Percentiles rank a stretch among this genome's conserved stretches.
Evolutionary conservation across 2,797 vertebrate species (phyloP).

Genomic region (Sebastes steindachneri): DNA sequence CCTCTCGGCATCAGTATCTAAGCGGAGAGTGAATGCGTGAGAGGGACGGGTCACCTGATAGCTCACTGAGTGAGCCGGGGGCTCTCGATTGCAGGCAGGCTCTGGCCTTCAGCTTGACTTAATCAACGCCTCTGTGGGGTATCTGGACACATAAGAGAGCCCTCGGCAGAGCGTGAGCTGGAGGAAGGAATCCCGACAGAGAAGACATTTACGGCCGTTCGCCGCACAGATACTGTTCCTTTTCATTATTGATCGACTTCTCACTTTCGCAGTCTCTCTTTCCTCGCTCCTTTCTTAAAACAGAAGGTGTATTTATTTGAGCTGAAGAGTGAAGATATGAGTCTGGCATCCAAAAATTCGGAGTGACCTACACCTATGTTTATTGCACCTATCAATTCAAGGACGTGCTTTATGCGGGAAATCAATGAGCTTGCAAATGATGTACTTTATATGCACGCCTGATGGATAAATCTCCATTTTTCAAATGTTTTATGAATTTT

Average conservation of each 20-base stretch:
- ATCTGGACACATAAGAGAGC: slow-evolving; percentile 74
- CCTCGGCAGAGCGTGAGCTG: slow-evolving; percentile 47
- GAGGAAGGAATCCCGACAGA: slow-evolving; percentile 60
- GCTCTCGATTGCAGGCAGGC: slow-evolving; percentile 63
- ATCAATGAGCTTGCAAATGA: slow-evolving; percentile 69
- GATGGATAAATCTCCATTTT: slow-evolving; percentile 66
- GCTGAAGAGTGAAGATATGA: not conserved
- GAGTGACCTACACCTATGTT: slow-evolving; percentile 52
- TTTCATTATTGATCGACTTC: slow-evolving; percentile 56
- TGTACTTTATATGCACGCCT: slow-evolving; percentile 70
- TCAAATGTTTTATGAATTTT: slow-evolving; percentile 61
- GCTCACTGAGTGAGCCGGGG: slow-evolving; percentile 62
- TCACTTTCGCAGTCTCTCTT: slow-evolving; percentile 20
- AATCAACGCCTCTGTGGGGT: slow-evolving; percentile 76
- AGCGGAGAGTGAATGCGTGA: slow-evolving; percentile 54
- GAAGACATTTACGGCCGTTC: slow-evolving; percentile 54
- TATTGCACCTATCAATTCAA: slow-evolving; percentile 67
- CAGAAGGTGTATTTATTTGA: slow-evolving; percentile 5
- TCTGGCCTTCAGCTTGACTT: slow-evolving; percentile 81
- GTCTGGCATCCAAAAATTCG: slow-evolving; percentile 27
- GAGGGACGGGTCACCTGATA: slow-evolving; percentile 72
- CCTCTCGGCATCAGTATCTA: slow-evolving; percentile 66
- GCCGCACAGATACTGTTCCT: slow-evolving; percentile 53
- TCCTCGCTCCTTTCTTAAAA: not conserved
- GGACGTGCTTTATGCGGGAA: slow-evolving; percentile 60